Base-by-base conservation (phyloP, 2,113 vertebrate species). In the Limanda limanda region DNA sequence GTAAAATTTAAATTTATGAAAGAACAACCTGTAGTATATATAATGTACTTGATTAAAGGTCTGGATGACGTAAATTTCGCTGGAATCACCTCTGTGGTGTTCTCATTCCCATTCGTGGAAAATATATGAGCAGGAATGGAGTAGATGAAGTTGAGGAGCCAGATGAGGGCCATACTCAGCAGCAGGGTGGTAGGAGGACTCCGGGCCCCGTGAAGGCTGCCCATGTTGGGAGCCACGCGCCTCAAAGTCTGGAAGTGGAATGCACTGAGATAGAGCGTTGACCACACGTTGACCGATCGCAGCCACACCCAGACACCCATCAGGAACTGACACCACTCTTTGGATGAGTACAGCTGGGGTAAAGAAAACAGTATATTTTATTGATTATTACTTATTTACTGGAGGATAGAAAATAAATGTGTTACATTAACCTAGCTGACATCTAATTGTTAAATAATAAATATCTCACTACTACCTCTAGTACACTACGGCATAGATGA, bases 251-350 rank as follows among this genome's bases (percentile, higher is more conserved):
- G 90, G 24, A 94, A 89, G 77, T 96, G 95, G 64, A 95, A 95
- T 0, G 84, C 89, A 9, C 95, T 95, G 70, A 96, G 93, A 65
- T 89, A 94, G 23, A 95, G 85, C 0, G 94, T 95, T 0, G 94
- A 95, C 95, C 95, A 96, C n/a, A 94, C 93, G 2, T 94, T 95
- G 52, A 91, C 94, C 0, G 92, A 92, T 24, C 94, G 93, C 24
- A 95, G 79, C 93, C 95, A 95, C 78, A 95, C 92, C 94, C 94
- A 95, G 20, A 94, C 1, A 2, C 92, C 94, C 95, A 95, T 95
- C 76, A 96, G 88, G n/a, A 95, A 54, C 61, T 85, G 91, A 74
- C 95, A 95, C 89, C 89, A 94, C 13, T 68, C 67, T 62, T 73
- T 91, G 52, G 89, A 87, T 2, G 89, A 87, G 71, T 91, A 91